phyloP scores from a whole-genome alignment of 2,797 vertebrate species.

The Acanthopagrus latus region DNA sequence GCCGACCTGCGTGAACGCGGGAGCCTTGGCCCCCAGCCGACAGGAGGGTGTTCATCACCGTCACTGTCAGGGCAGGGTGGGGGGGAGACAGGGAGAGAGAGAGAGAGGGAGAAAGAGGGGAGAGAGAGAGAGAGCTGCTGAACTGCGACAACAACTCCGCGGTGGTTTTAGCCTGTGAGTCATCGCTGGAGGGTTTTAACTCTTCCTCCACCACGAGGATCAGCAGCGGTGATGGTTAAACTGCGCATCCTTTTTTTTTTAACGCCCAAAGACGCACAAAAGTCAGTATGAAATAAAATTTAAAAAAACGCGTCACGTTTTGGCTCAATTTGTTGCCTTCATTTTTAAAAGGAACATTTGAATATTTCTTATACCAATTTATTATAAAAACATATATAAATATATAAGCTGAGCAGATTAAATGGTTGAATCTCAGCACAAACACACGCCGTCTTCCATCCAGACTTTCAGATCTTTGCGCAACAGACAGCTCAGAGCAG shows the following conservation, averaged over 20 bases:
- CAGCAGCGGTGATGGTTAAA: not conserved
- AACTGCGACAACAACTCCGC: constrained; percentile 81
- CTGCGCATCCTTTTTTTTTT: not conserved
- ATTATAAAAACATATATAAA: not conserved
- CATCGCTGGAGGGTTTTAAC: constrained; percentile 84
- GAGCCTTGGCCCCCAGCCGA: constrained; percentile 49
- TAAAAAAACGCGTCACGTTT: no score
- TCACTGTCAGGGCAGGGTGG: constrained; percentile 55
- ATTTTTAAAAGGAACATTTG: not conserved
- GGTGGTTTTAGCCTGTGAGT: constrained; percentile 83
- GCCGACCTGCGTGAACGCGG: constrained; percentile 51
- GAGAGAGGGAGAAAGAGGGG: constrained; percentile 13
- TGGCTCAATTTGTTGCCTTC: no score
- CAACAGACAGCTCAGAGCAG: constrained; percentile 36
- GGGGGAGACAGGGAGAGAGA: not conserved
- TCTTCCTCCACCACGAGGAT: constrained; percentile 55
- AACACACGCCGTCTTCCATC: not conserved
- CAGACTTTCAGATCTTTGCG: constrained; percentile 25
- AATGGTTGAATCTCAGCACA: not conserved
- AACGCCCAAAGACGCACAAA: not conserved
- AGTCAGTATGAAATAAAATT: not conserved
- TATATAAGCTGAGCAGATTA: not conserved
- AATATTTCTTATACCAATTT: not conserved
- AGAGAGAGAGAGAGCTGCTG: constrained; percentile 39
- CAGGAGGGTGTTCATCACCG: constrained; percentile 72